Conservation (phyloP, 1,140 invertebrate species). For the Drosophila kepulauana region DNA sequence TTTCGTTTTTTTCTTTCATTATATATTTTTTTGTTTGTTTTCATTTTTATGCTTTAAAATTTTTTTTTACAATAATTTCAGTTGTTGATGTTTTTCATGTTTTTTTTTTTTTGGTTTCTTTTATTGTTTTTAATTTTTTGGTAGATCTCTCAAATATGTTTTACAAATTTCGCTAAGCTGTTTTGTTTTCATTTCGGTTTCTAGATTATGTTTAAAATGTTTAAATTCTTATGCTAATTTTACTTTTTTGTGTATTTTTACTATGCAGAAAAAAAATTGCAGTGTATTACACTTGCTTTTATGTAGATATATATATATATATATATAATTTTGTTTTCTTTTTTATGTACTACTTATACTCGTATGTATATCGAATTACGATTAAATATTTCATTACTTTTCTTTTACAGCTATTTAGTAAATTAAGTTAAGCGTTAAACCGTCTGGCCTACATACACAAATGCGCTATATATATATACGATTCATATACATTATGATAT, state of each 20-base stretch:
- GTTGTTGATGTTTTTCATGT: slow-evolving; percentile 14
- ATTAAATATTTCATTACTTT: slow-evolving; percentile 16
- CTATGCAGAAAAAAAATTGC: slow-evolving; percentile 71
- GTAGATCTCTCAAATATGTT: slow-evolving; percentile 75
- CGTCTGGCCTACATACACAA: slow-evolving; percentile 34
- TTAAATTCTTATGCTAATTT: slow-evolving; percentile 39
- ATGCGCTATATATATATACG: slow-evolving; percentile 47
- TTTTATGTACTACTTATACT: slow-evolving; percentile 6
- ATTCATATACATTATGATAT: slow-evolving; percentile 53
- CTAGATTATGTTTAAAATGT: slow-evolving; percentile 52
- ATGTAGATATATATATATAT: slow-evolving; percentile 36
- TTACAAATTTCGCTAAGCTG: slow-evolving; percentile 79
- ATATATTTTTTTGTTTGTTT: slow-evolving; percentile 18
- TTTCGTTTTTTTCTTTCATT: slow-evolving; percentile 45
- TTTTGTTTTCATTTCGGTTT: slow-evolving; percentile 51
- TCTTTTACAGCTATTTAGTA: slow-evolving; percentile 60
- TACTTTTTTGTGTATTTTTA: slow-evolving; percentile 56
- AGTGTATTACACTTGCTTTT: slow-evolving; percentile 40
- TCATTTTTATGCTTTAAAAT: slow-evolving; percentile 38
- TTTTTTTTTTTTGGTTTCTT: slow-evolving; percentile 25
- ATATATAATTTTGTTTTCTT: slow-evolving; percentile 1
- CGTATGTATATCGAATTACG: slow-evolving; percentile 11
- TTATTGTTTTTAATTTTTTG: slow-evolving; percentile 43
- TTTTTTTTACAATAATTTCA: slow-evolving; percentile 19
- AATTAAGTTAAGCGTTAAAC: slow-evolving; percentile 66